phyloP scores from a whole-genome alignment of 2,888 invertebrate species.

The Lasius fuliginosus region DNA sequence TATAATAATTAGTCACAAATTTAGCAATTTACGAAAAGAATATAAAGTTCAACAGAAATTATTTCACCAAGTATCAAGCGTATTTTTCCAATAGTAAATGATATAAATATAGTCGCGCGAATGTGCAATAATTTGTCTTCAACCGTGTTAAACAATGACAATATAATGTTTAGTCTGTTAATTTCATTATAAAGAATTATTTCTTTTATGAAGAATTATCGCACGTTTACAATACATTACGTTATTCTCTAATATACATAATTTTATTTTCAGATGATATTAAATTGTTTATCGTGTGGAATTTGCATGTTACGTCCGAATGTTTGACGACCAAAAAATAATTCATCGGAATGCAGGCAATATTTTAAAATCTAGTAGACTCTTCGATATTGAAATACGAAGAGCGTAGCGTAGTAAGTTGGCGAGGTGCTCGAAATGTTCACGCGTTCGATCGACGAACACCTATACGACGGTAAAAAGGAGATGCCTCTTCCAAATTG shows the following conservation, averaged over 20 bases:
- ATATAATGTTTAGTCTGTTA: not conserved
- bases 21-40: not conserved
- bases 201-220: not conserved
- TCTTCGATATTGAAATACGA: slow-evolving; percentile 48
- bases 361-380: slow-evolving; percentile 28
- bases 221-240: not conserved
- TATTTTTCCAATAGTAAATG: not conserved
- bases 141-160: not conserved
- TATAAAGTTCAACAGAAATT: not conserved
- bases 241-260: not conserved
- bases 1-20: not conserved
- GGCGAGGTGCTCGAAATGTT: slow-evolving; percentile 48
- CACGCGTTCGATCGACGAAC: slow-evolving; percentile 51
- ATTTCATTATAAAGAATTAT: not conserved
- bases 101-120: not conserved
- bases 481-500: slow-evolving; percentile 62
- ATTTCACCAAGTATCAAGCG: not conserved
- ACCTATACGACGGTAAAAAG: slow-evolving; percentile 55
- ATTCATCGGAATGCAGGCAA: slow-evolving; percentile 12
- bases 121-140: not conserved
- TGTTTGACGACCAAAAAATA: not conserved
- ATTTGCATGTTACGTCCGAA: slow-evolving; percentile 6
- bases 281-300: slow-evolving; percentile 1
- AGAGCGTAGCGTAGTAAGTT: slow-evolving; percentile 39
- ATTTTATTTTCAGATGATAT: not conserved